These are phyloP conservation scores for Emmelina monodactyla DNA, from an alignment of 2,888 invertebrate species.

Conservation along the genomic window DNA sequence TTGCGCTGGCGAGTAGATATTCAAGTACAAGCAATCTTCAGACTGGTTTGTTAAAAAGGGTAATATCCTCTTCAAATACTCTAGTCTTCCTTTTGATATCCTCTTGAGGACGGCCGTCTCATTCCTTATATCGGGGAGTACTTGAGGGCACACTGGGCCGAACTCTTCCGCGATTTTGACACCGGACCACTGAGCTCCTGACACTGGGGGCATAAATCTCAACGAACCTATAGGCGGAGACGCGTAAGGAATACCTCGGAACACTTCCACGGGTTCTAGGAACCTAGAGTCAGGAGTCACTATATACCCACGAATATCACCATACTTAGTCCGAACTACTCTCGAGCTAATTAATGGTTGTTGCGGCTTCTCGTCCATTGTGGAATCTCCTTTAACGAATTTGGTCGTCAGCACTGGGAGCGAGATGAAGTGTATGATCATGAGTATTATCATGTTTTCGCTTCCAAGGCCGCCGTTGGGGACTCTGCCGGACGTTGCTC, in stretches of 20 bases:
- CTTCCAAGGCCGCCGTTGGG: constrained; percentile 41
- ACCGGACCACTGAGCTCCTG: constrained; percentile 90
- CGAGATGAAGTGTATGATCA: constrained; percentile 54
- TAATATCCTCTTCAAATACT: constrained; percentile 86
- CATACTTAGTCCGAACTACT: constrained; percentile 87
- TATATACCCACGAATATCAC: constrained; percentile 85
- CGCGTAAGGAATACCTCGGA: constrained; percentile 93
- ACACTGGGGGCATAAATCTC: constrained; percentile 96
- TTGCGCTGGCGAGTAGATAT: constrained; percentile 95
- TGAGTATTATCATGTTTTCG: constrained; percentile 55
- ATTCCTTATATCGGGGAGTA: constrained; percentile 84
- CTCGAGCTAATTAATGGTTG: constrained; percentile 76
- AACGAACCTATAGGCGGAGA: constrained; percentile 88
- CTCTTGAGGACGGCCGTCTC: constrained; percentile 82
- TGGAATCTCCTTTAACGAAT: constrained; percentile 49
- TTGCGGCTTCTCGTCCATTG: constrained; percentile 55
- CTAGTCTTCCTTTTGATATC: constrained; percentile 89
- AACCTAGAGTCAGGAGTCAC: constrained; percentile 82
- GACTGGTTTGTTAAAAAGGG: constrained; percentile 90
- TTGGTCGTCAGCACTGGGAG: constrained; percentile 52
- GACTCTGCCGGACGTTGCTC: constrained; percentile 31
- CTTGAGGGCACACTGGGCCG: constrained; percentile 93
- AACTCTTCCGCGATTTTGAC: constrained; percentile 87
- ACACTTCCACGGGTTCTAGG: constrained; percentile 90
- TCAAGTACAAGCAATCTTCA: constrained; percentile 96